Evolutionary conservation across 2,888 invertebrate genomes (phyloP), one percentile per base, ranked within the genome.

Genomic region (Odontocolon sp.): DNA sequence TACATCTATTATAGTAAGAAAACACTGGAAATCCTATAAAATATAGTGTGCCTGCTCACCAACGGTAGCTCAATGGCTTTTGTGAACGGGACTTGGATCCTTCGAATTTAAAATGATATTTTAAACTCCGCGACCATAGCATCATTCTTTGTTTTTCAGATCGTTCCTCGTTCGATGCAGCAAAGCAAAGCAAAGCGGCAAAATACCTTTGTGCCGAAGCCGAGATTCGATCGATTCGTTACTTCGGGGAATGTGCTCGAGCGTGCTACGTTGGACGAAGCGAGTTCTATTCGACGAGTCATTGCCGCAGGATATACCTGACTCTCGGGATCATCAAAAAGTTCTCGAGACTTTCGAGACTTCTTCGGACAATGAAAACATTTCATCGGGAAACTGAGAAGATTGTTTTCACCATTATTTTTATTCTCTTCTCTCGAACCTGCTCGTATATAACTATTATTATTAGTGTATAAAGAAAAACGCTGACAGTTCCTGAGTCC

Each of bases 61-160:
- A 52, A 33, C 63, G 70, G 70, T 71, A 71, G 70, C 70, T 33
- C 33, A 63, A 33, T 63, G 16, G n/a, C 45, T 21, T 63, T 45
- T 56, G 28, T 42, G 16, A 40, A 28, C 28, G 14, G 18, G 14
- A n/a, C 26, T 28, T 59, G 14, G 40, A 59, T 59, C 40, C 18
- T 40, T 26, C 63, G 14, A 82, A 84, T 83, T 86, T 86, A 84
- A 86, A 86, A 87, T 87, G 86, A 87, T 87, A 86, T 86, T 86
- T 85, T 82, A 80, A 75, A 78, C 78, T 70, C 68, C 71, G 79
- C 38, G 72, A 42, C 67, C 71, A 45, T 71, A 79, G 82, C 85
- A 80, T 83, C 81, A 81, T 80, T 67, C 77, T 73, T 67, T 79
- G 80, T 77, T 78, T 79, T 78, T 80, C 79, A 79, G 79, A 82